A percentile compares a stretch with the other conserved stretches of the same genome.
These are phyloP conservation scores for Dendrocopos noguchii DNA, from an alignment of 2,113 vertebrate genomes.

Conservation along the genomic window DNA sequence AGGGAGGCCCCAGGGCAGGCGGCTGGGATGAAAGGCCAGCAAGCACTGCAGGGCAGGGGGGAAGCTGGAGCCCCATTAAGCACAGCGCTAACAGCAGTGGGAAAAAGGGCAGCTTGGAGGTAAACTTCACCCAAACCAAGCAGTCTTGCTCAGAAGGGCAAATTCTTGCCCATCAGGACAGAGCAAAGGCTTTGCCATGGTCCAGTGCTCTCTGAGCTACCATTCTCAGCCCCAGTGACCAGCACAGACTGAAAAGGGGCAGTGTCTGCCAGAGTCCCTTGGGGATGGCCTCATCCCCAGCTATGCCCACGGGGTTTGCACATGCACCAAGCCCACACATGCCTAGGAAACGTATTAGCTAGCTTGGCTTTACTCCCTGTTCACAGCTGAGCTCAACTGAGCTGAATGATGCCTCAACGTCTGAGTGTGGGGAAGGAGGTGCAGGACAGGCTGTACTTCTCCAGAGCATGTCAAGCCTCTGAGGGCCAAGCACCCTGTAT, in stretches of 20 bases:
- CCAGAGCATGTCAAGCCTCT: neutral
- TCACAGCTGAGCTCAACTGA: neutral
- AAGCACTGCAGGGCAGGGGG: too few relatives aligned
- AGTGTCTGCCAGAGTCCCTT: rapidly evolving
- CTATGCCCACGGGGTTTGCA: neutral
- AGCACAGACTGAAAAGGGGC: neutral
- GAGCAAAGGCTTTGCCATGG: neutral
- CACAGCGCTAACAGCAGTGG: neutral
- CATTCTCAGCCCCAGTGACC: rapidly evolving
- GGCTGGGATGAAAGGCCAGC: neutral
- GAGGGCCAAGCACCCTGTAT: rapidly evolving
- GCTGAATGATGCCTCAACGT: neutral
- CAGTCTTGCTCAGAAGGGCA: neutral
- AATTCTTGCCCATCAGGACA: neutral
- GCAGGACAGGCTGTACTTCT: neutral
- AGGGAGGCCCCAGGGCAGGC: neutral
- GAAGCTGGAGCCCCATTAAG: rapidly evolving
- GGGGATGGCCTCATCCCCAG: neutral
- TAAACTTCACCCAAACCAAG: neutral
- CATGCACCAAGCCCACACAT: neutral
- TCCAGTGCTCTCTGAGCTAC: neutral
- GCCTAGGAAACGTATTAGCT: neutral
- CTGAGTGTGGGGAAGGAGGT: rapidly evolving
- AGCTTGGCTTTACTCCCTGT: neutral
- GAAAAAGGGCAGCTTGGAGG: neutral